phyloP scores from a whole-genome alignment of 1,140 invertebrate genomes.

The Idris sp. region DNA sequence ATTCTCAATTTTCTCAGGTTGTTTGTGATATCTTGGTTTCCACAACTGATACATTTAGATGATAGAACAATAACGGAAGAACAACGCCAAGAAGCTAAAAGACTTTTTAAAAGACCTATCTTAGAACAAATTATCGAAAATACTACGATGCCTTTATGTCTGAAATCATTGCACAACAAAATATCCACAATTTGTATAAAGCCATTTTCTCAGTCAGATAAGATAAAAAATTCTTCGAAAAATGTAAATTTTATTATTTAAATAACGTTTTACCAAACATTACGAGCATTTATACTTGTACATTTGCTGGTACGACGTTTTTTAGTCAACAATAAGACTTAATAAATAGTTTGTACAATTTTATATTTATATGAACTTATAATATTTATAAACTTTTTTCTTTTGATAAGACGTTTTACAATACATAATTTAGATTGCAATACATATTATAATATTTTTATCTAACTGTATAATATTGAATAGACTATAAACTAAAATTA shows the following conservation, averaged over 20 bases:
- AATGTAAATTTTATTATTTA: background rate
- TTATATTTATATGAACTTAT: too few species aligned
- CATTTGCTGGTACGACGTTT: too few species aligned
- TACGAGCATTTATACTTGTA: too few species aligned
- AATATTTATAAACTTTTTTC: too few species aligned
- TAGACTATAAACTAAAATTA: too few species aligned
- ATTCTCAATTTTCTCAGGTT: too few species aligned
- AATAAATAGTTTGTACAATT: too few species aligned
- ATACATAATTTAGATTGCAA: too few species aligned
- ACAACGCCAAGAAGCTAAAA: conserved; percentile 80
- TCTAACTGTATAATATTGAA: too few species aligned
- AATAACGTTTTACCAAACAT: background rate
- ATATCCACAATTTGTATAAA: conserved; percentile 61
- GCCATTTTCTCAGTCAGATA: background rate
- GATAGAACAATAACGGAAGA: conserved; percentile 82
- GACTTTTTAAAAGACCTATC: conserved; percentile 81
- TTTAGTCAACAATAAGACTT: too few species aligned
- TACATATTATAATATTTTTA: too few species aligned
- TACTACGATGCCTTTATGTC: conserved; percentile 65
- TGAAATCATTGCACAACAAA: conserved; percentile 69
- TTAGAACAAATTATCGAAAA: conserved; percentile 75
- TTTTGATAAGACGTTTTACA: too few species aligned
- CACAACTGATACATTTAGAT: conserved; percentile 82
- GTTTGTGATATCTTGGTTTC: conserved; percentile 85
- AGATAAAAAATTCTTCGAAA: background rate